phyloP scores from a whole-genome alignment of 2,797 vertebrate species.

The Odontamblyopus lacepedii region DNA sequence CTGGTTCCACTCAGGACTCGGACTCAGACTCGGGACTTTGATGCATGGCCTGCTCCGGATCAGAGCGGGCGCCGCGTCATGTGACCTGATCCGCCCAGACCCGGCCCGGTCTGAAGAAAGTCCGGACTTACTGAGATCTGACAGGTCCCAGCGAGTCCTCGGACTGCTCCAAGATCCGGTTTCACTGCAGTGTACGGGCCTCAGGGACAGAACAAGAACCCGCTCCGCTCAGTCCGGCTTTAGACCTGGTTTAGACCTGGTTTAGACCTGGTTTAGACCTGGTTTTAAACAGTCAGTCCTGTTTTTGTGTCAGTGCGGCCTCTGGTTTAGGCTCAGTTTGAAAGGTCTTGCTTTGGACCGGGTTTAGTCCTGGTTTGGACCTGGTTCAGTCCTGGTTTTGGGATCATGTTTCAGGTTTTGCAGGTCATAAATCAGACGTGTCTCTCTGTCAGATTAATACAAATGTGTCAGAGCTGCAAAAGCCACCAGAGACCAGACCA shows the following conservation, averaged over 20 bases:
- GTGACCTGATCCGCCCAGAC: conserved; percentile 4
- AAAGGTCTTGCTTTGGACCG: background rate
- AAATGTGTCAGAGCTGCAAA: background rate
- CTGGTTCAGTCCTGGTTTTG: background rate
- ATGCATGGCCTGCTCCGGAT: conserved; percentile 13
- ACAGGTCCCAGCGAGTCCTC: conserved; percentile 2
- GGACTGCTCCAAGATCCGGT: background rate
- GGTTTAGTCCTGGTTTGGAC: background rate
- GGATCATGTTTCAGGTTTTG: background rate
- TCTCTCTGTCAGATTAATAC: background rate
- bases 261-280: background rate
- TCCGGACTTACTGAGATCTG: background rate
- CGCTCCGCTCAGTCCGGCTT: background rate
- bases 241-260: background rate
- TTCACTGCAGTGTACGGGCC: background rate
- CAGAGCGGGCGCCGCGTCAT: conserved; percentile 9
- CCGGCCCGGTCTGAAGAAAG: background rate
- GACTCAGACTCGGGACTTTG: background rate
- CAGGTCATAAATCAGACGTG: background rate
- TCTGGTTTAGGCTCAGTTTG: background rate
- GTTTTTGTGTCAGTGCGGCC: background rate
- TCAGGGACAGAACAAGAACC: background rate
- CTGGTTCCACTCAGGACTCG: conserved; percentile 4
- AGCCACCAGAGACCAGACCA: background rate
- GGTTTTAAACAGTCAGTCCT: background rate